Conservation (phyloP, 2,888 invertebrate species). For the Atherix ibis region DNA sequence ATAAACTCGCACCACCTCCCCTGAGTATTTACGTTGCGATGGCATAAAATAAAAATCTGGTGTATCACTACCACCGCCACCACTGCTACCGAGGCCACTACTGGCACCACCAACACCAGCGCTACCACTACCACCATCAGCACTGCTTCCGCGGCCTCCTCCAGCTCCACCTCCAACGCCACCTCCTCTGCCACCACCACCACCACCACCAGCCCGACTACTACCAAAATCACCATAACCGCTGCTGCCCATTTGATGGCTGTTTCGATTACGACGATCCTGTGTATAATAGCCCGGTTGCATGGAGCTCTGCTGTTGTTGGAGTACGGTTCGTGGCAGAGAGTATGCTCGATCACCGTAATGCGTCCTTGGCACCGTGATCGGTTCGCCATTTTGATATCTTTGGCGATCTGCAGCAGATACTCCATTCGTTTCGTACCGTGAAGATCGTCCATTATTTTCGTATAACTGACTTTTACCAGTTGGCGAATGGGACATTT, state of each 20-base stretch:
- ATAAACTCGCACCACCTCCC: slow-evolving; percentile 72
- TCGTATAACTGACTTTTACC: slow-evolving; percentile 26
- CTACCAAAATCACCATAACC: slow-evolving; percentile 18
- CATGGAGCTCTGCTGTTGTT: slow-evolving; percentile 25
- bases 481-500: slow-evolving; percentile 33
- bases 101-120: no score
- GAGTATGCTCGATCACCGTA: slow-evolving; percentile 54
- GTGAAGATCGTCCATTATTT: slow-evolving; percentile 13
- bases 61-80: slow-evolving; percentile 29
- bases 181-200: slow-evolving; percentile 30
- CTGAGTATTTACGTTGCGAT: slow-evolving; percentile 82
- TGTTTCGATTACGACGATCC: slow-evolving; percentile 24
- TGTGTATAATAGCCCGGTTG: slow-evolving; percentile 36
- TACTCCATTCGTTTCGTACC: slow-evolving; percentile 12
- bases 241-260: slow-evolving; percentile 33
- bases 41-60: slow-evolving; percentile 93
- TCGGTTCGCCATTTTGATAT: slow-evolving; percentile 20
- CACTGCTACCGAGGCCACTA: slow-evolving; percentile 14
- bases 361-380: slow-evolving; percentile 9
- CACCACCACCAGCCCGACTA: slow-evolving; percentile 24
- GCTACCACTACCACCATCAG: slow-evolving; percentile 21
- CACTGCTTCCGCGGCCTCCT: slow-evolving; percentile 14
- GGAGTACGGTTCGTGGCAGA: slow-evolving; percentile 42
- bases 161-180: slow-evolving; percentile 23
- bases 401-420: slow-evolving; percentile 4